Evolutionary conservation across 2,888 invertebrate genomes (phyloP).

Genomic region (Oxytorus armatus): DNA sequence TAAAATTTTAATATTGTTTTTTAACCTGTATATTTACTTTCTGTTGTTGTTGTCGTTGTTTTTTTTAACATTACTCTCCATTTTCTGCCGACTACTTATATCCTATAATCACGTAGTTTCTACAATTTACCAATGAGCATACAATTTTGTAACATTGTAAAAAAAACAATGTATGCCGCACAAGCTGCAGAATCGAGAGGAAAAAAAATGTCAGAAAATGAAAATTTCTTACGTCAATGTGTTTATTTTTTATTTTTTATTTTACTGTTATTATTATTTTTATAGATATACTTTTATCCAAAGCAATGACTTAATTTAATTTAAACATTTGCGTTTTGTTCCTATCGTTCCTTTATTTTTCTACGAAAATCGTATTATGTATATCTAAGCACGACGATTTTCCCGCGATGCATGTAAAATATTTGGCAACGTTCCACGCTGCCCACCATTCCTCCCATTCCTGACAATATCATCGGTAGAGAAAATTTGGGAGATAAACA

Average conservation of each 20-base stretch:
- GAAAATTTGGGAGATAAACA: slow-evolving; percentile 16
- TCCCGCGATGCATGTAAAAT: slow-evolving; percentile 30
- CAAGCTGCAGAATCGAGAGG: no score
- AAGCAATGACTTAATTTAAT: neutral
- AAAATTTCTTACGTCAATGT: no score
- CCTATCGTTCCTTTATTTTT: neutral
- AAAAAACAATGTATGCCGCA: neutral
- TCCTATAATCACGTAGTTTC: neutral
- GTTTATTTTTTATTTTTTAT: no score
- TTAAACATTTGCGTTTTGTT: neutral
- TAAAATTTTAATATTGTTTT: neutral
- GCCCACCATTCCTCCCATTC: neutral
- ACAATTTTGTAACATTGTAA: neutral
- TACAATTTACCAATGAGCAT: neutral
- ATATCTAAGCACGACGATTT: neutral
- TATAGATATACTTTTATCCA: neutral
- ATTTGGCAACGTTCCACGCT: slow-evolving; percentile 56
- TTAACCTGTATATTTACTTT: neutral
- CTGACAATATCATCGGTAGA: slow-evolving; percentile 30
- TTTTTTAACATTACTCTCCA: neutral
- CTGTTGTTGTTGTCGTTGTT: neutral
- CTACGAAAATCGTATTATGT: neutral
- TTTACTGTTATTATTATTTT: neutral
- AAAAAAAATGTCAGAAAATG: neutral
- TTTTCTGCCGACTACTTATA: neutral